A percentile compares a stretch with the other conserved stretches of the same genome.
These are phyloP conservation scores for Manduca sexta DNA, from an alignment of 1,140 invertebrate species.

Conservation along the genomic window DNA sequence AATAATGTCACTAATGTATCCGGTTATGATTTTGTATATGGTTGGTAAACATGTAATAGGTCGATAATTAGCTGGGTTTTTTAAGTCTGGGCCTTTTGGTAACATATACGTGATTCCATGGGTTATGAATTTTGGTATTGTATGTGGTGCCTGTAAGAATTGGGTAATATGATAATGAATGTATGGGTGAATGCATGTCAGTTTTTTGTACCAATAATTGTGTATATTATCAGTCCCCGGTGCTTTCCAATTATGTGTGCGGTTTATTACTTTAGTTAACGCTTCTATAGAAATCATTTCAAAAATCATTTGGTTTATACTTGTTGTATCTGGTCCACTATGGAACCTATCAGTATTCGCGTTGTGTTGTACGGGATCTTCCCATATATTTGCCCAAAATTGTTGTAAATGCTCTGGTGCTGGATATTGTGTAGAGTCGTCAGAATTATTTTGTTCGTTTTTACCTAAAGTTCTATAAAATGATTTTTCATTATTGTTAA, in stretches of 20 bases:
- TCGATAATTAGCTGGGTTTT: constrained; percentile 14
- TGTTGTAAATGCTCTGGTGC: no score
- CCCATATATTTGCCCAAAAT: no score
- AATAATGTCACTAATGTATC: constrained; percentile 9
- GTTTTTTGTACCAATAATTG: constrained; percentile 19
- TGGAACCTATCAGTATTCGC: no score
- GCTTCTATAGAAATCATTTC: not conserved
- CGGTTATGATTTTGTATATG: constrained; percentile 16
- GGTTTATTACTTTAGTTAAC: not conserved
- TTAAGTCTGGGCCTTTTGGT: constrained; percentile 8
- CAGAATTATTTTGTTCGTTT: no score
- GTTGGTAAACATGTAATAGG: constrained; percentile 17
- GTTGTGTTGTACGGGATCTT: no score
- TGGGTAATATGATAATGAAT: constrained; percentile 11
- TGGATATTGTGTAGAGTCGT: no score
- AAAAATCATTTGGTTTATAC: no score
- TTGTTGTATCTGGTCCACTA: no score
- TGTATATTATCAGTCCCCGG: constrained; percentile 19
- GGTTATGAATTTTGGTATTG: constrained; percentile 10
- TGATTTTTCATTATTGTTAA: no score
- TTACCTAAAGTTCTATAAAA: no score
- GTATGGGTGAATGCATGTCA: constrained; percentile 10
- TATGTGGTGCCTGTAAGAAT: constrained; percentile 12
- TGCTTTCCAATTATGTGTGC: constrained; percentile 17
- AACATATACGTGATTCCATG: constrained; percentile 14